Base-by-base conservation (phyloP, 1,140 invertebrate genomes). In the Drosophila sechellia region DNA sequence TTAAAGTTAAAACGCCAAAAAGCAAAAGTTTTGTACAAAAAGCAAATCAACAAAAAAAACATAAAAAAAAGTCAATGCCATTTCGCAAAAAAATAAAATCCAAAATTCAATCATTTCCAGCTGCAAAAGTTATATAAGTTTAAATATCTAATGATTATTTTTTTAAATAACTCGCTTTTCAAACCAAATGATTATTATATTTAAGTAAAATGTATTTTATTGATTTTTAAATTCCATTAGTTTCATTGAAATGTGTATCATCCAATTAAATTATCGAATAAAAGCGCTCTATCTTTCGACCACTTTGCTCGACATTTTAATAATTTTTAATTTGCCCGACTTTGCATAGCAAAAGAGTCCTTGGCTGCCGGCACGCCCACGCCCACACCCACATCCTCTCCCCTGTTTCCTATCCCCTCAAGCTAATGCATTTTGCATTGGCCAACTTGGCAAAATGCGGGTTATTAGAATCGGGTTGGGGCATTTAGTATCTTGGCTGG, bases 371-470 rank as follows among this genome's bases (percentile, higher is more conserved):
- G 57, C 57, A 68, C 54, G 56, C 46, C 66, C 45, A 68, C 54
- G 56, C 46, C 66, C 45, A 40, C 13, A 13, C 1, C 13, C 10
- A 17, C 22, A 34, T 5, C 37, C 52, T 8, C 10, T 17, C 45
- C 46, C 35, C 17, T 25, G 25, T 37, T 1, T 42, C 35, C 2
- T 5, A 17, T 52, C 48, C 35, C 25, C 45, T 34, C 11, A 11
- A 64, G 35, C 70, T 79, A 84, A 79, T 83, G 75, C 75, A 75
- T 83, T 79, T 79, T 70, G 76, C 65, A 79, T 84, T 71, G 76
- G 76, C 53, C 48, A 74, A 78, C 63, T 70, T 56, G 52, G 64
- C 39, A 35, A 37, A 4, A 11, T 13, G 35, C 39, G 60, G 57
- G 40, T 35, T 20, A n/a, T 61, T 61, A 37, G 59, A 27, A 37